Evolutionary conservation across 2,113 vertebrate genomes (phyloP), one percentile per base, ranked within the genome.

Genomic region (Actinemys pallida): DNA sequence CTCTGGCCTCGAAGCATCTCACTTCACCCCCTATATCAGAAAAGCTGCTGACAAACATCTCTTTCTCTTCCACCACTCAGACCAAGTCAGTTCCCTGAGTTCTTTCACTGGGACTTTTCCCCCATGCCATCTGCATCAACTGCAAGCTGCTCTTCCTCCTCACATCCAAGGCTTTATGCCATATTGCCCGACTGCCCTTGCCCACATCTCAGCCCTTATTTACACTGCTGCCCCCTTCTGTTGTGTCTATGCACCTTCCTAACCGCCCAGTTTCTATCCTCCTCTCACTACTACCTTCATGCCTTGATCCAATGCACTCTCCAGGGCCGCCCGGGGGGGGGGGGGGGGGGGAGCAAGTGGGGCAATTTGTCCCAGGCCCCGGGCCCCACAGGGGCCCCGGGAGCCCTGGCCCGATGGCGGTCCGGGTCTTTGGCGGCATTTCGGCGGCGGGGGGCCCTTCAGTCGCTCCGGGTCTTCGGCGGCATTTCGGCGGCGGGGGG

Each of bases 241-340:
- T 76, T 11, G 3, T 69, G 31, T 76, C 72, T 76, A 25, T 76
- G 22, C 39, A 4, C 20, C 22, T 45, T 13, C 24, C 72, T 76
- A 76, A 76, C 42, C 19, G 25, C 72, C 12, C 22, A 4, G 72
- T 42, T 19, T 75, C 35, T n/a, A n/a, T 11, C 69, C n/a, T 72
- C n/a, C n/a, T 39, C n/a, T 39, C n/a, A 42, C 89, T 92, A 72
- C 92, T 90, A 45, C 75, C 62, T 49, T 87, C 85, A 93, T 85
- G 84, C 90, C 75, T 53, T 88, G 62, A 83, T 25, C 5, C 24
- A 62, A 2, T 35, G 59, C 29, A 14, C 16, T 2, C 54, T 69
- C 5, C 45, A 45, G 45, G 45, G 45, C 45, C 6, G 45, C 45
- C 45, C 45, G 45, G 45, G 45, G 45, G 39, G 39, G 4, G 45